phyloP scores from a whole-genome alignment of 2,888 invertebrate species.

The Lathronympha strigana region DNA sequence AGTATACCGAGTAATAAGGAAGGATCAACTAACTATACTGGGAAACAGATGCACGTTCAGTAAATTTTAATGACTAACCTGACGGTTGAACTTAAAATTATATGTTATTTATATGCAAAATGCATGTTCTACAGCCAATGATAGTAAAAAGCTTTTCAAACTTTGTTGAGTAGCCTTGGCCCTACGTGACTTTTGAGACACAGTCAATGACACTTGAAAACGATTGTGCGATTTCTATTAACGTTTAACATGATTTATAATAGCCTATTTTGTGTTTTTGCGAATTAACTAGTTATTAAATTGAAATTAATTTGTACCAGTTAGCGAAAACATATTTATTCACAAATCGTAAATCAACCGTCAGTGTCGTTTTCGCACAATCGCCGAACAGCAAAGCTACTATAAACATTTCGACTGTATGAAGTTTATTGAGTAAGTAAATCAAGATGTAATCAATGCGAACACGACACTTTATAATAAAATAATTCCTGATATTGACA shows the following conservation, averaged over 20 bases:
- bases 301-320: slow-evolving; percentile 13
- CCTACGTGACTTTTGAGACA: not conserved
- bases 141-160: too few relatives aligned
- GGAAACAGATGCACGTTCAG: too few relatives aligned
- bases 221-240: not conserved
- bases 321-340: slow-evolving; percentile 3
- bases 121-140: too few relatives aligned
- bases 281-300: slow-evolving; percentile 13
- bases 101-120: too few relatives aligned
- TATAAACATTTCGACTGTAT: slow-evolving; percentile 20
- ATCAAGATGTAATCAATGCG: slow-evolving; percentile 18
- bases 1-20: too few relatives aligned
- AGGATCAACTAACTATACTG: too few relatives aligned
- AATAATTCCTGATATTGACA: slow-evolving; percentile 2
- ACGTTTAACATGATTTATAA: slow-evolving; percentile 1
- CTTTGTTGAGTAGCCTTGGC: not conserved
- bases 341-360: slow-evolving; percentile 13
- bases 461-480: slow-evolving; percentile 24
- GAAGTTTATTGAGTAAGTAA: slow-evolving; percentile 18
- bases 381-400: slow-evolving; percentile 7
- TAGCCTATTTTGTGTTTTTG: not conserved
- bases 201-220: not conserved
- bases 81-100: too few relatives aligned
- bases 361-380: slow-evolving; percentile 16
- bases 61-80: too few relatives aligned